Evolutionary conservation across 2,888 invertebrate genomes (phyloP), one percentile per base, ranked within the genome.

Genomic region (Acanthosepion lycidas): DNA sequence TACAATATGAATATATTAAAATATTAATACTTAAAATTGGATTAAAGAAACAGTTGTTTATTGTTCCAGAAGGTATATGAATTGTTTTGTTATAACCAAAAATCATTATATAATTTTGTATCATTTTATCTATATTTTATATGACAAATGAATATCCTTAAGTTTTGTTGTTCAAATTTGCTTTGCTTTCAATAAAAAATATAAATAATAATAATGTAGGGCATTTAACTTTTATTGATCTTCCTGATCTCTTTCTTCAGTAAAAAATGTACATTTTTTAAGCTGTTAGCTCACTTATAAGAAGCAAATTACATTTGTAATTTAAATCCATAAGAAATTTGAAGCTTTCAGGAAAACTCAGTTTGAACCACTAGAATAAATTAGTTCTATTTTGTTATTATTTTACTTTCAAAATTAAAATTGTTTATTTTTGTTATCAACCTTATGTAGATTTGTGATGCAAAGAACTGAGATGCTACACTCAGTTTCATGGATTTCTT

Each of bases 361-460:
- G 20, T 59, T 59, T 59, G 59, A 59, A 59, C 20, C 59, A 33
- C n/a, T 15, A n/a, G n/a, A 78, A 12, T 78, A 78, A 78, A 78
- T 78, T 33, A 33, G 78, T 12, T n/a, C 78, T 78, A 15, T 78
- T 26, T 64, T n/a, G 15, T 33, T 18, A 33, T 78, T 78, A 78
- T 78, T 78, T 18, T 78, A 78, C 78, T 78, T 78, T n/a, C 9
- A 78, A 78, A 78, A 78, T 78, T 78, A 78, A 78, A n/a, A 78
- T 12, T n/a, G 15, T 78, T 33, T 78, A 78, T 93, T 93, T 92
- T 93, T 93, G 51, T 93, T 93, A 93, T 93, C 93, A 53, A 93
- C 93, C 49, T 93, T 51, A 93, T 93, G 93, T 93, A 93, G 93
- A 93, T 93, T 93, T 93, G 93, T 93, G 93, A 93, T 53, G 93